Evolutionary conservation across 2,113 vertebrate genomes (phyloP), one percentile per base, ranked within the genome.

Genomic region (Ammodytes dubius): DNA sequence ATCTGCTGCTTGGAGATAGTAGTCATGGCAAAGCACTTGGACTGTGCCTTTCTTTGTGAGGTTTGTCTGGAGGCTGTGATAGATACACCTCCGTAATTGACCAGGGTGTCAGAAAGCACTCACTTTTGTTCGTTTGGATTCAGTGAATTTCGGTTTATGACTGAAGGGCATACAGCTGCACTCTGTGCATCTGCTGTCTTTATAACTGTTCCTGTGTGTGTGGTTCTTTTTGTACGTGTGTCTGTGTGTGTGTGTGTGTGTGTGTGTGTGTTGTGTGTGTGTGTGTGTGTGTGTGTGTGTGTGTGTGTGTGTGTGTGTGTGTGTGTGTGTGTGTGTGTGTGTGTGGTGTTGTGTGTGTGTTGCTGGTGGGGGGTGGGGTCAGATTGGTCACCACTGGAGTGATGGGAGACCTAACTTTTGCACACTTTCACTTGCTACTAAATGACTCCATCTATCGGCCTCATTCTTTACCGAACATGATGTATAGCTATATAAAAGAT

Each of bases 161-260:
- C 70, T 88, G 88, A 86, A 79, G 49, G 84, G 59, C 77, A 83
- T 69, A 81, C 89, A 89, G 91, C 89, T 89, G 86, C 80, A 82
- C 71, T 37, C 39, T 78, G 71, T 80, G 74, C 49, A 69, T 80
- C 76, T 88, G 83, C 80, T 79, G 60, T 83, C 27, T 79, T 64
- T 84, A 49, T 39, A 74, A 67, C 57, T 66, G 52, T 74, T 47
- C 45, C n/a, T 82, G 46, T 88, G 81, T 37, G 68, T 15, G 19
- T 63, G 43, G 37, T n/a, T n/a, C n/a, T n/a, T n/a, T n/a, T n/a
- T 70, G 67, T 27, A n/a, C n/a, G 6, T 39, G 43, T 50, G 66
- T 61, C 57, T 17, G 7, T 78, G 47, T 75, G 69, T 19, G 45
- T 77, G 45, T 82, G 74, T 70, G 67, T 27, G 6, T 39, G 43